Percentiles rank a stretch among this genome's conserved stretches.
Evolutionary conservation across 2,113 vertebrate species (phyloP).

Genomic region (Lota lota): DNA sequence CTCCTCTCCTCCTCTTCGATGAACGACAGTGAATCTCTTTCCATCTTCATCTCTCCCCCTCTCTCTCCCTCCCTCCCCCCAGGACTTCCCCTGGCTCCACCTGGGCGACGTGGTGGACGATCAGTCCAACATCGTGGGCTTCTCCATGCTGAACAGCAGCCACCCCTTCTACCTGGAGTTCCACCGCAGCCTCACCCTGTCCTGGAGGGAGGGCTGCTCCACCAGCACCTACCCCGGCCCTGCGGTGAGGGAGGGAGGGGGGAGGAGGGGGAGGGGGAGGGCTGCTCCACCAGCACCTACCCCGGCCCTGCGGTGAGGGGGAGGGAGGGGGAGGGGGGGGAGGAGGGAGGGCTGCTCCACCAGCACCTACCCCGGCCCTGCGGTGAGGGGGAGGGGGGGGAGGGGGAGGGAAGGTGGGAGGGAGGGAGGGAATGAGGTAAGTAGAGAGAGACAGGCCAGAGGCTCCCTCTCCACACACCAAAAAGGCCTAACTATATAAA

Average conservation of each 20-base stretch:
- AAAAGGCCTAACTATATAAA: too few species aligned
- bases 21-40: too few species aligned
- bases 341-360: too few species aligned
- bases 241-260: slow-evolving; percentile 45
- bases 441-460: too few species aligned
- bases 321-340: too few species aligned
- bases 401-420: too few species aligned
- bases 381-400: slow-evolving; percentile 47
- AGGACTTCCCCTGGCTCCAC: slow-evolving; percentile 87
- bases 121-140: slow-evolving; percentile 84
- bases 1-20: too few species aligned
- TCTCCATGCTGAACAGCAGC: slow-evolving; percentile 86
- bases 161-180: slow-evolving; percentile 90
- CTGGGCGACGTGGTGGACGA: slow-evolving; percentile 81
- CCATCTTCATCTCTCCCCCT: neutral
- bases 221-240: slow-evolving; percentile 68
- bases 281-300: neutral
- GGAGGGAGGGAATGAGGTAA: too few species aligned
- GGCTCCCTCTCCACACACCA: too few species aligned
- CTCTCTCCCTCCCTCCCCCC: neutral
- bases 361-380: slow-evolving; percentile 41
- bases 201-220: slow-evolving; percentile 86
- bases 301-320: slow-evolving; percentile 63
- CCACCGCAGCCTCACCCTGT: slow-evolving; percentile 86
- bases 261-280: too few species aligned